Conservation (phyloP, 2,113 vertebrate species). For the Chinchilla lanigera region DNA sequence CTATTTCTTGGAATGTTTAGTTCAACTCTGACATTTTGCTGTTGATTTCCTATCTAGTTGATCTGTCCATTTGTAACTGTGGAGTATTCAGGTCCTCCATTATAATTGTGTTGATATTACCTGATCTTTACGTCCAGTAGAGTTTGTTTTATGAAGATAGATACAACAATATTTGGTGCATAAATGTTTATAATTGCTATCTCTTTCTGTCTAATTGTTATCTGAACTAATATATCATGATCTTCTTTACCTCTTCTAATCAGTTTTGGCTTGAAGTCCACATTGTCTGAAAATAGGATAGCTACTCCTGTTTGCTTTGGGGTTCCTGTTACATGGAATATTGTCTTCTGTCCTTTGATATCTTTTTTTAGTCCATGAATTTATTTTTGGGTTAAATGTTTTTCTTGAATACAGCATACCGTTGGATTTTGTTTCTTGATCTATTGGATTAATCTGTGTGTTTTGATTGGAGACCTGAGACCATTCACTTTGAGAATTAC, state of each 20-base stretch:
- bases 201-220: neutral
- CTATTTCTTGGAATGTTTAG: neutral
- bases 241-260: neutral
- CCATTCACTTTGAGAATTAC: neutral
- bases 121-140: neutral
- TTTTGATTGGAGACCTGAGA: neutral
- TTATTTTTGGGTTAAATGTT: neutral
- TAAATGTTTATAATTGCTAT: neutral
- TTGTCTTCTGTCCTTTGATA: neutral
- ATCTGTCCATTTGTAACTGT: neutral
- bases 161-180: neutral
- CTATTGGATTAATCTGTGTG: neutral
- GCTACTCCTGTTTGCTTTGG: neutral
- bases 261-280: neutral
- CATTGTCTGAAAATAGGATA: neutral
- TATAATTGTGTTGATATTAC: neutral
- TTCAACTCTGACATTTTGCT: neutral
- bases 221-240: neutral
- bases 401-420: neutral
- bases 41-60: neutral
- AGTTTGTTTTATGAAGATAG: neutral
- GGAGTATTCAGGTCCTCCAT: neutral
- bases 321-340: neutral
- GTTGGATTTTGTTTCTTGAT: neutral
- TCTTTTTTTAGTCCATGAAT: neutral